Base-by-base conservation (phyloP, 1,140 invertebrate species). In the Microplitis mediator region DNA sequence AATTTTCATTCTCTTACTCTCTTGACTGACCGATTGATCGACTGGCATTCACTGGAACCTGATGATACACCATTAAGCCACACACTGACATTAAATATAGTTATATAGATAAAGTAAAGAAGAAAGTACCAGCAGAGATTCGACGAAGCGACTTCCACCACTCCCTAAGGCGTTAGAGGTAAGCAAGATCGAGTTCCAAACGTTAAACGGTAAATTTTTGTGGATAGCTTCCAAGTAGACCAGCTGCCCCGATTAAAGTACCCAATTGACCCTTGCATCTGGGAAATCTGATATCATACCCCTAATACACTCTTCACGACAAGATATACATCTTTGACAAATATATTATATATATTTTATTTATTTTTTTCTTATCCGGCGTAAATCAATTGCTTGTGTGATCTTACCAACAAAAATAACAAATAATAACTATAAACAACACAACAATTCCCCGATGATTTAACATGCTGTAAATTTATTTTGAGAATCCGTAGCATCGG, bases 111-210 rank as follows among this genome's bases (percentile, higher is more conserved):
- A 39, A 8, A 39, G 36, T n/a, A n/a, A n/a, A n/a, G n/a, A n/a
- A n/a, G n/a, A n/a, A n/a, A n/a, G n/a, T n/a, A n/a, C n/a, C n/a
- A n/a, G n/a, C n/a, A n/a, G n/a, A n/a, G n/a, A n/a, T 23, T 23
- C 23, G 23, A 23, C 2, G 23, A 23, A 23, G 23, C 23, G 23
- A 23, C 23, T 23, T 23, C 23, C 23, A 23, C 23, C 23, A 45
- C 39, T 45, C 13, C 36, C 45, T 5, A 14, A 64, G 45, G 39
- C 39, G 35, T 35, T 8, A 35, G 14, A 45, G 13, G 14, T 50
- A 34, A 64, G 14, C n/a, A n/a, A 45, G 62, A 64, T 45, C 62
- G 39, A 64, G 62, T 64, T 64, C 62, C 34, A 64, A 64, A 64
- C 16, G 62, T 31, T 64, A 14, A 64, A 64, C 62, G 14, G 62